Evolutionary conservation across 1,140 invertebrate species (phyloP).

Genomic region (Drosophila quadrilineata): DNA sequence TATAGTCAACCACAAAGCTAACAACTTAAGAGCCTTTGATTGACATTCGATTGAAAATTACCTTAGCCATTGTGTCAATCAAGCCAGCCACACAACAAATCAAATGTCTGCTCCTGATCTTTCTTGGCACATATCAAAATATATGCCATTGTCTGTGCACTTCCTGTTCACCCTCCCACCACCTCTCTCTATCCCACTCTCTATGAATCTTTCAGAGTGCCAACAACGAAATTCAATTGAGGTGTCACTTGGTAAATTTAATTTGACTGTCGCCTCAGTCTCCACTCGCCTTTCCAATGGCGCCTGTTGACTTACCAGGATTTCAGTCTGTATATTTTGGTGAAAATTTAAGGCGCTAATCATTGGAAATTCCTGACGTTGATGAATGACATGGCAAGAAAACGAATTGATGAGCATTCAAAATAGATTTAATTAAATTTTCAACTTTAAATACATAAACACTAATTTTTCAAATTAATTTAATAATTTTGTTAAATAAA

Average conservation of each 20-base stretch:
- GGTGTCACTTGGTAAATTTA: conserved; percentile 66
- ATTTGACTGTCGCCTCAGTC: conserved; percentile 61
- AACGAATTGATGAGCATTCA: too few relatives aligned
- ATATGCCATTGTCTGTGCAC: conserved; percentile 23
- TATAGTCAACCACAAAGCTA: conserved; percentile 17
- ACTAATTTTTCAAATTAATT: too few relatives aligned
- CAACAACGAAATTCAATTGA: conserved; percentile 56
- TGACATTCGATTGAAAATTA: conserved; percentile 73
- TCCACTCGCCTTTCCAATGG: too few relatives aligned
- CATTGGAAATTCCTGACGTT: conserved; percentile 53
- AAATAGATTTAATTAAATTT: too few relatives aligned
- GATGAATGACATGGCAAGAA: conserved; percentile 43
- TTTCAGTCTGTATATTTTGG: not conserved
- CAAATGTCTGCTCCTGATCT: conserved; percentile 38
- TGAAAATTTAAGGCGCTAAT: conserved; percentile 55
- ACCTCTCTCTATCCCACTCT: too few relatives aligned
- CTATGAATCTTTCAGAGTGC: too few relatives aligned
- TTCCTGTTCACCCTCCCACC: too few relatives aligned
- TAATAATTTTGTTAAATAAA: too few relatives aligned
- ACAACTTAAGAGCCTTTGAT: conserved; percentile 66
- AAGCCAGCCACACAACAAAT: conserved; percentile 44
- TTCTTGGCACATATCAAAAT: conserved; percentile 37
- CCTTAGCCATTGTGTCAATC: conserved; percentile 71
- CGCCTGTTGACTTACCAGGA: conserved; percentile 34
- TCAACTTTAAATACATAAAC: too few relatives aligned